phyloP scores from a whole-genome alignment of 1,140 invertebrate genomes.

The Pogonognathellus flavescens region DNA sequence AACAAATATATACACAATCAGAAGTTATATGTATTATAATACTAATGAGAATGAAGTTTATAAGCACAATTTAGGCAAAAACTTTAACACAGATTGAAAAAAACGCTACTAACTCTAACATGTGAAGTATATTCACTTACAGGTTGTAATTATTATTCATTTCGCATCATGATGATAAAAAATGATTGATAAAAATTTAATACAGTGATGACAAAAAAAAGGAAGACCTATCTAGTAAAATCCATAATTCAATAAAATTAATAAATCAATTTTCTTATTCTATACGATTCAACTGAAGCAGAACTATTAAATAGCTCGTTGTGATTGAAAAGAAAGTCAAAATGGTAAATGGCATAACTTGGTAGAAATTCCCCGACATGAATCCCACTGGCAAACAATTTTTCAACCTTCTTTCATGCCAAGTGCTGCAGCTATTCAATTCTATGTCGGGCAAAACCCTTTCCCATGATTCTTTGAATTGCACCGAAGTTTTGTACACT shows the following conservation, averaged over 20 bases:
- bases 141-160: background rate
- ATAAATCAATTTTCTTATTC: background rate
- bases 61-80: no score
- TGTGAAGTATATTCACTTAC: no score
- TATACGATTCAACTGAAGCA: conserved; percentile 32
- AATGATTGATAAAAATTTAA: no score
- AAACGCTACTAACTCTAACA: no score
- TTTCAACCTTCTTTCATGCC: conserved; percentile 34
- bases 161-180: background rate
- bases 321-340: conserved; percentile 52
- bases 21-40: no score
- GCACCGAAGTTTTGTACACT: background rate
- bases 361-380: conserved; percentile 32
- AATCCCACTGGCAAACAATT: conserved; percentile 43
- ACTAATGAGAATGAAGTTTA: no score
- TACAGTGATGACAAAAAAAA: no score
- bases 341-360: conserved; percentile 30
- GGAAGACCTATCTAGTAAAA: no score
- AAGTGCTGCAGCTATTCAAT: background rate
- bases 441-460: background rate
- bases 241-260: no score
- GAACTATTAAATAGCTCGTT: conserved; percentile 36
- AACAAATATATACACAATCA: no score
- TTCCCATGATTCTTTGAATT: conserved; percentile 36
- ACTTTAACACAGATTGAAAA: no score